Base-by-base conservation (phyloP, 2,888 invertebrate genomes). In the Hydriomena furcata region DNA sequence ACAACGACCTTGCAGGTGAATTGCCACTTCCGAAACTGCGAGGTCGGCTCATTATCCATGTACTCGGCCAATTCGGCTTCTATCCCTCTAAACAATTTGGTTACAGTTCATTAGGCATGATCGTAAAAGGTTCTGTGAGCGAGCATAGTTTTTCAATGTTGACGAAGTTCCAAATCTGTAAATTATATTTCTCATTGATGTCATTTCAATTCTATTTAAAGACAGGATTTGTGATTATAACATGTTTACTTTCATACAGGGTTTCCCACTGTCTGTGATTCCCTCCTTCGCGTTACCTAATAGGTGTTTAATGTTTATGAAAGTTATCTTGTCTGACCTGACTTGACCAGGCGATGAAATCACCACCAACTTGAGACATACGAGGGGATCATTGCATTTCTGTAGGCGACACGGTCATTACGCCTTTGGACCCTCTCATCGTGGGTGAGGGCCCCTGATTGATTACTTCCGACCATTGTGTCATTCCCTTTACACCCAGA, bases 391-490 rank as follows among this genome's bases (percentile, higher is more conserved):
- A 60, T 65, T 74, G 68, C 63, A 67, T 66, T 58, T 56, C 62
- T 58, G 68, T 74, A 58, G 71, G 70, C 70, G 72, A 66, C 63
- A 63, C 57, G 63, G 64, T 58, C 57, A 64, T 70, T 66, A 68
- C 69, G 53, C 52, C 52, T 52, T 63, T 61, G 74, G 70, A 72
- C 73, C 74, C 76, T 73, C 74, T 70, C 68, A 65, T 61, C 66
- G 76, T 76, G 76, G 78, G 73, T 73, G 79, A 78, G 71, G 78
- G 73, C 71, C 71, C 60, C 79, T 81, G 83, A 84, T 84, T 82
- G 82, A 78, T 75, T 68, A 74, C 74, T 81, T 84, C 84, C 84
- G 84, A 72, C 79, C 76, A 84, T 84, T 84, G 84, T 84, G 73
- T 78, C 74, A 76, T 71, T 75, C 78, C 78, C 78, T 75, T 73